Conservation (phyloP, 2,113 vertebrate species). For the Eudyptes chrysolophus region DNA sequence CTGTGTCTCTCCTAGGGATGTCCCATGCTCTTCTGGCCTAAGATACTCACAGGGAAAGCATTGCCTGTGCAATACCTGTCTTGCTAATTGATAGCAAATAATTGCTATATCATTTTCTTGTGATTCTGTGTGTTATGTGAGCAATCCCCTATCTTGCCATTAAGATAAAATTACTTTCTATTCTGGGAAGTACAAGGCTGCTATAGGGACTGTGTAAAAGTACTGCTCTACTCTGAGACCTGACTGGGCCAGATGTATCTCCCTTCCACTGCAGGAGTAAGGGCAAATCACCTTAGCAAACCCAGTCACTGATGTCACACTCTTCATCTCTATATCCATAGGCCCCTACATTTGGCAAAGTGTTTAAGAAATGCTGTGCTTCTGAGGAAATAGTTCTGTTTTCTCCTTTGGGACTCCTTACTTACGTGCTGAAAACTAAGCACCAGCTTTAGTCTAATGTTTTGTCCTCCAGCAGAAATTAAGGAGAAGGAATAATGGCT, state of each 20-base stretch:
- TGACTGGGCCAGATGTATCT: background rate
- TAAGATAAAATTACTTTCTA: background rate
- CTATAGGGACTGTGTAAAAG: background rate
- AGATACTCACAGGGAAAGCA: background rate
- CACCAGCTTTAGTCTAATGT: background rate
- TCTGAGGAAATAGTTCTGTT: background rate
- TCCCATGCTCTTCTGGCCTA: background rate
- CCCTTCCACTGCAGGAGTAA: background rate
- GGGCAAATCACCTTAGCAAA: background rate
- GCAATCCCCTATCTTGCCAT: background rate
- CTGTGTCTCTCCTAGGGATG: background rate
- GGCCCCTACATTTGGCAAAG: rapidly evolving
- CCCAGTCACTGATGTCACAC: background rate
- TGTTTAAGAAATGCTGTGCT: background rate
- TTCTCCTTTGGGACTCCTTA: background rate
- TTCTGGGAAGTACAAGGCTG: background rate
- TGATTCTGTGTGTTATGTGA: background rate
- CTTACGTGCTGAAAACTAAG: background rate
- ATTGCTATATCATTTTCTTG: background rate
- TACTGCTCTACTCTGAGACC: background rate
- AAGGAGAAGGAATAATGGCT: background rate
- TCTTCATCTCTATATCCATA: background rate
- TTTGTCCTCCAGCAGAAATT: background rate
- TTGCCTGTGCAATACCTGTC: background rate
- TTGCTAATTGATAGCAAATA: background rate